Evolutionary conservation across 2,888 invertebrate species (phyloP).

Genomic region (Tenthredo amoena): DNA sequence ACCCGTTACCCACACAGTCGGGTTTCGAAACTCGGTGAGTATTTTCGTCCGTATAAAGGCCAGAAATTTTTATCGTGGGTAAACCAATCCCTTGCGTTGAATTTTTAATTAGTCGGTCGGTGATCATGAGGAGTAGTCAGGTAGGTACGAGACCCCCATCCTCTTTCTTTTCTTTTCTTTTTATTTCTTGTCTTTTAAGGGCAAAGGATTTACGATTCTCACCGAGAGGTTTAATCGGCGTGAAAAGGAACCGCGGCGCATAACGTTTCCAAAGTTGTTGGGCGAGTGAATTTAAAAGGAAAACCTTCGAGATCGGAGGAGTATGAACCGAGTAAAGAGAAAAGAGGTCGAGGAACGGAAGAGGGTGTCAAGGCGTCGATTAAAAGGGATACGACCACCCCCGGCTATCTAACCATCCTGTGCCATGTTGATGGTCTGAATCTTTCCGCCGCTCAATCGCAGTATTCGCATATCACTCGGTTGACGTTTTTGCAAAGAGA

Average conservation of each 20-base stretch:
- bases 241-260: conserved; percentile 33
- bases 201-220: conserved; percentile 46
- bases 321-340: conserved; percentile 43
- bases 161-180: neutral
- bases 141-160: neutral
- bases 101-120: conserved; percentile 35
- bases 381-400: conserved; percentile 56
- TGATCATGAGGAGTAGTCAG: conserved; percentile 1
- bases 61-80: neutral
- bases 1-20: neutral
- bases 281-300: conserved; percentile 53
- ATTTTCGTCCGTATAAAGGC: neutral
- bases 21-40: neutral
- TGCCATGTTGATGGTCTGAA: neutral
- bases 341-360: conserved; percentile 50
- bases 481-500: conserved; percentile 1
- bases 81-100: neutral
- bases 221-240: conserved; percentile 41
- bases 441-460: conserved; percentile 12
- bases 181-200: neutral
- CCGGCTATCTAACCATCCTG: neutral
- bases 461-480: conserved; percentile 9
- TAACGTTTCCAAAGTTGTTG: conserved; percentile 37
- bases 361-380: conserved; percentile 58
- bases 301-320: conserved; percentile 33